Conservation (phyloP, 2,797 vertebrate species). For the Adrianichthys oophorus region DNA sequence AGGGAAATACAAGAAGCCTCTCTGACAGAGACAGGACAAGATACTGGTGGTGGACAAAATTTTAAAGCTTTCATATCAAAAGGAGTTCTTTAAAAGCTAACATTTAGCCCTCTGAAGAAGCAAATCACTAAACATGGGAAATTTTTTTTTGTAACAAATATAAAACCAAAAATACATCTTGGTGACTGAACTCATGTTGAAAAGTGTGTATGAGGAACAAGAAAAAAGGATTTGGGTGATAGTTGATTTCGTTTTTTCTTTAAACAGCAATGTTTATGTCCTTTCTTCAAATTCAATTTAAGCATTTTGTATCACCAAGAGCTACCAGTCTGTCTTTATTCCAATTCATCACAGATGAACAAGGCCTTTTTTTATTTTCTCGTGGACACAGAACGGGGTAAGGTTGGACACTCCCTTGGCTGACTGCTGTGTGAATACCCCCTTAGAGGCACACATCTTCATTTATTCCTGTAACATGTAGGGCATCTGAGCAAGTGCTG, state of each 20-base stretch:
- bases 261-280: too few species aligned
- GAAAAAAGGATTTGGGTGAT: too few species aligned
- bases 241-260: too few species aligned
- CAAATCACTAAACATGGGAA: neutral
- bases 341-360: constrained; percentile 20
- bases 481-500: neutral
- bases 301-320: neutral
- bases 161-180: too few species aligned
- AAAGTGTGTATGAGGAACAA: neutral
- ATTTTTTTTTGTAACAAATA: too few species aligned
- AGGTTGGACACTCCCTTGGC: constrained; percentile 26
- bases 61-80: neutral
- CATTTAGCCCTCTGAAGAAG: neutral
- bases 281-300: too few species aligned
- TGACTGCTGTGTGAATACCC: constrained; percentile 13
- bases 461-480: constrained; percentile 15
- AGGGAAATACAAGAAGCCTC: constrained; percentile 37
- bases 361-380: constrained; percentile 17
- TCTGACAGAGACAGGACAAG: neutral
- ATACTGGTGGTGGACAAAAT: constrained; percentile 1
- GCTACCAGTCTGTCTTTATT: constrained; percentile 24
- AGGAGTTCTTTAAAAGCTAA: neutral
- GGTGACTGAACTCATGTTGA: neutral
- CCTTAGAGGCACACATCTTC: constrained; percentile 24
- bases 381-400: constrained; percentile 20